Percentiles rank a stretch among this genome's conserved stretches.
phyloP scores from a whole-genome alignment of 2,797 vertebrate species.

The Hybognathus amarus region DNA sequence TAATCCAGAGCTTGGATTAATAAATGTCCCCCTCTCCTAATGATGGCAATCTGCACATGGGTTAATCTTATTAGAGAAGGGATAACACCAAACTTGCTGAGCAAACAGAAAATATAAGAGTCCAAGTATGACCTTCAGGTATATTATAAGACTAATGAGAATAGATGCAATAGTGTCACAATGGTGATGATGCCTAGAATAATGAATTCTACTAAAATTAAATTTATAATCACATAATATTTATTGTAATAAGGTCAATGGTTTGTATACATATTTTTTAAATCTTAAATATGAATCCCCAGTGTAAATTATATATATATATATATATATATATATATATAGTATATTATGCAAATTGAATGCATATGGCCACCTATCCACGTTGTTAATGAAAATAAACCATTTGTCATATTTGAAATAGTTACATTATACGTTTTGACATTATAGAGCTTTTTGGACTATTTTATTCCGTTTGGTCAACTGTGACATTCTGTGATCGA shows the following conservation, averaged over 20 bases:
- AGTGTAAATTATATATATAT: neutral
- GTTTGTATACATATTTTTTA: neutral
- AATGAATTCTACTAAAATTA: neutral
- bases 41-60: slow-evolving; percentile 27
- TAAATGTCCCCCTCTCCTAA: slow-evolving; percentile 51
- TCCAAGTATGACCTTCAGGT: slow-evolving; percentile 27
- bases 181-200: slow-evolving; percentile 12
- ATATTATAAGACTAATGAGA: slow-evolving; percentile 8
- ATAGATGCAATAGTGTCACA: neutral
- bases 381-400: neutral
- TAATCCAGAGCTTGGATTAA: slow-evolving; percentile 78
- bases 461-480: neutral
- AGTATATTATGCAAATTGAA: too few relatives aligned
- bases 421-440: neutral
- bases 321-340: neutral
- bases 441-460: neutral
- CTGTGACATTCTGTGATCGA: neutral
- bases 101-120: slow-evolving; percentile 59
- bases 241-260: neutral
- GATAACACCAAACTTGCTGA: slow-evolving; percentile 72
- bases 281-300: neutral
- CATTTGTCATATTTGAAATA: neutral
- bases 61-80: slow-evolving; percentile 77
- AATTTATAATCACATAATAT: neutral
- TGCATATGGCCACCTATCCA: neutral